These are phyloP conservation scores for Myotis myotis DNA, from an alignment of 2,797 vertebrate species.

Conservation along the genomic window DNA sequence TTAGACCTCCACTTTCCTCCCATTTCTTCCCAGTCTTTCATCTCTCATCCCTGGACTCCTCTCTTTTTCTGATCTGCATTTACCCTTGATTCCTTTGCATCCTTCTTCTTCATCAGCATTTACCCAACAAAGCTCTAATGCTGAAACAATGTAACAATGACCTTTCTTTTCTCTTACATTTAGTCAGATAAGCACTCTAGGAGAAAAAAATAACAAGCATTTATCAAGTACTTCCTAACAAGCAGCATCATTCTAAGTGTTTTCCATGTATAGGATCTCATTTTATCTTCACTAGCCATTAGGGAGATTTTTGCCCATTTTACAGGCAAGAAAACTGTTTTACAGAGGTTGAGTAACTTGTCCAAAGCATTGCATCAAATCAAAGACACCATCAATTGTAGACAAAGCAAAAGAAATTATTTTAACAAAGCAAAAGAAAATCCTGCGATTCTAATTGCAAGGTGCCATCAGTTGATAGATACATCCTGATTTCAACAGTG, in stretches of 20 bases:
- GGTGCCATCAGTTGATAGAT: not conserved
- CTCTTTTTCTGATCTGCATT: not conserved
- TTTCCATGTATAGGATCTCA: not conserved
- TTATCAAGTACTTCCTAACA: not conserved
- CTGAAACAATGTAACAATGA: not conserved
- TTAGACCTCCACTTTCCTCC: not conserved
- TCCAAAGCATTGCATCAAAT: not conserved
- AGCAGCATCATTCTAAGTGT: not conserved
- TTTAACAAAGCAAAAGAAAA: constrained; percentile 33
- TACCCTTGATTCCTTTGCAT: not conserved
- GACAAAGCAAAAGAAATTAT: not conserved
- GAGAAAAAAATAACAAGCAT: not conserved
- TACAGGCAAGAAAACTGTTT: constrained; percentile 16
- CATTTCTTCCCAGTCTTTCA: not conserved
- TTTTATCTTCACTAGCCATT: not conserved
- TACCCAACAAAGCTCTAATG: not conserved
- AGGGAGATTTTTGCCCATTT: constrained; percentile 28
- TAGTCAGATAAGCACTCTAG: not conserved
- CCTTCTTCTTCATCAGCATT: not conserved
- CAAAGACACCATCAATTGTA: not conserved
- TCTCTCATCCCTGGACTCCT: not conserved
- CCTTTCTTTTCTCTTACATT: not conserved
- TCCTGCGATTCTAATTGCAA: constrained; percentile 4
- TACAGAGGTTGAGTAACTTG: not conserved
- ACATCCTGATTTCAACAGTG: not conserved